These are phyloP conservation scores for Petaurus breviceps DNA, from an alignment of 2,113 vertebrate species.

Conservation along the genomic window DNA sequence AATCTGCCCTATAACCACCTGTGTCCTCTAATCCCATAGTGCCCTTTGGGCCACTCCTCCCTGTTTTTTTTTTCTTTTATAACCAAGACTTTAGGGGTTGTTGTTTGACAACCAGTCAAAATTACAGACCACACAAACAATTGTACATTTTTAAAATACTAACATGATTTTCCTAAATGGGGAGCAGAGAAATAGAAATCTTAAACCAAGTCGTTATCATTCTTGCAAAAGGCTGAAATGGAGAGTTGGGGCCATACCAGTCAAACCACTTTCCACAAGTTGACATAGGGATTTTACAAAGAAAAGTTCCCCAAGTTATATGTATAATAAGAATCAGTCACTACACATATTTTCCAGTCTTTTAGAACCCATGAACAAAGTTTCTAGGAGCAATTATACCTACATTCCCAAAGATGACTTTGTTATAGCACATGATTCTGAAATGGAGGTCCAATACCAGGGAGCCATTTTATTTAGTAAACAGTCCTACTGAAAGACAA, in stretches of 20 bases:
- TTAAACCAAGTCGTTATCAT: not conserved
- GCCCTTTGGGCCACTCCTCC: not conserved
- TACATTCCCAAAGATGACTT: constrained; percentile 84
- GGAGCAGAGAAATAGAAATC: constrained; percentile 44
- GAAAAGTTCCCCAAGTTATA: constrained; percentile 66
- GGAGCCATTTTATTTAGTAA: constrained; percentile 81
- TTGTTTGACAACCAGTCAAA: constrained; percentile 71
- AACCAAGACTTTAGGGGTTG: constrained; percentile 85
- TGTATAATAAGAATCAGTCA: constrained; percentile 80
- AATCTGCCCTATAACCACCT: not conserved
- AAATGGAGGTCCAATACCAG: constrained; percentile 75
- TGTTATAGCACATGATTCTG: constrained; percentile 79
- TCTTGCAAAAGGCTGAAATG: not conserved
- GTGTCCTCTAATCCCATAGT: not conserved
- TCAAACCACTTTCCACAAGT: not conserved
- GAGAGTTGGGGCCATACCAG: too few relatives aligned
- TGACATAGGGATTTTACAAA: constrained; percentile 60
- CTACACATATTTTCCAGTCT: constrained; percentile 77
- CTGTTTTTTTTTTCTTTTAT: constrained; percentile 67
- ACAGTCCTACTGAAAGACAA: constrained; percentile 77
- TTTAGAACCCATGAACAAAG: constrained; percentile 88
- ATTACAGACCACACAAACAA: constrained; percentile 75
- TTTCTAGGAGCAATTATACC: constrained; percentile 87
- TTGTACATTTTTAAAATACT: constrained; percentile 77
- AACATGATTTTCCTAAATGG: constrained; percentile 68